Conservation (phyloP, 35 echinoderm and acorn worm genomes). For the Chiridota heheva region DNA sequence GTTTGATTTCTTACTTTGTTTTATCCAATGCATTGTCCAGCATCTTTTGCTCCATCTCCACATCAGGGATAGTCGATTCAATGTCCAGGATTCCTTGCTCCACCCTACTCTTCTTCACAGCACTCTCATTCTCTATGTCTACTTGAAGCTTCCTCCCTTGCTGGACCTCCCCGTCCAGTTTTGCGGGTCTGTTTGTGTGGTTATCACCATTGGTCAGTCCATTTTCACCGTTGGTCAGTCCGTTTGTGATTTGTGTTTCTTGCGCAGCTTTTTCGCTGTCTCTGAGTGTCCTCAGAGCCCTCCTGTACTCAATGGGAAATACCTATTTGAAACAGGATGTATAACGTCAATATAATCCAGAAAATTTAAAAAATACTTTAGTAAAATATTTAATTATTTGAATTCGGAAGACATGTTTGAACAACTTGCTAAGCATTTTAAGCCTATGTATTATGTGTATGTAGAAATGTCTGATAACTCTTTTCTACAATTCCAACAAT, state of each 20-base stretch:
- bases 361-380: neutral
- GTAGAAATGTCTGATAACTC: no score
- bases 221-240: constrained; percentile 15
- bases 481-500: no score
- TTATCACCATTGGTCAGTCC: neutral
- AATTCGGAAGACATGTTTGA: no score
- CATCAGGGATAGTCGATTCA: constrained; percentile 80
- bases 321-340: constrained; percentile 50
- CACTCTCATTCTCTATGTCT: neutral
- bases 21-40: constrained; percentile 82
- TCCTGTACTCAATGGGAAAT: constrained; percentile 86
- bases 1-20: constrained; percentile 78
- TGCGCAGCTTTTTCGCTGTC: constrained; percentile 50
- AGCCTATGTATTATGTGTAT: no score
- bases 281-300: constrained; percentile 58
- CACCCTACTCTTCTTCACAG: constrained; percentile 42
- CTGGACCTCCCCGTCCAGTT: neutral
- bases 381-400: neutral
- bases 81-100: constrained; percentile 79
- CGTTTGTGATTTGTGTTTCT: constrained; percentile 41
- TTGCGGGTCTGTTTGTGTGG: neutral
- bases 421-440: no score
- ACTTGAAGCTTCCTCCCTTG: constrained; percentile 6
- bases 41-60: constrained; percentile 62
- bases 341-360: neutral